Conservation (phyloP, 1,140 invertebrate genomes). For the Drosophila elegans region DNA sequence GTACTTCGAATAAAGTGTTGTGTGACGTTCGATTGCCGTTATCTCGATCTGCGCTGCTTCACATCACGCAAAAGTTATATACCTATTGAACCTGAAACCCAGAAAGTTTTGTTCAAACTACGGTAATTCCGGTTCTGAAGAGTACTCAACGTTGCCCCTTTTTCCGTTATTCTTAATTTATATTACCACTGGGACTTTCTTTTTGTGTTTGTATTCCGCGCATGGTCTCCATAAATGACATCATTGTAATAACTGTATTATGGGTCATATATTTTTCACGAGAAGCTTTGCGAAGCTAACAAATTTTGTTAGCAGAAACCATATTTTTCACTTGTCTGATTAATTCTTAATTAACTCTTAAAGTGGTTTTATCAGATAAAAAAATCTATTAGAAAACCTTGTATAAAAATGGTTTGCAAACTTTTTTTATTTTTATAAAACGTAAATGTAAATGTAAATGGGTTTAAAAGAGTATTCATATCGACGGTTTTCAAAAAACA, state of each 20-base stretch:
- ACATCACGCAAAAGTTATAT: slow-evolving; percentile 10
- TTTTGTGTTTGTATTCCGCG: slow-evolving; percentile 15
- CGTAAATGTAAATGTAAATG: too few species aligned
- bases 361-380: too few species aligned
- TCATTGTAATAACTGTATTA: slow-evolving; percentile 12
- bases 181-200: slow-evolving; percentile 18
- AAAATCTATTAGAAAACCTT: too few species aligned
- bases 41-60: background rate
- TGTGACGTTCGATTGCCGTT: slow-evolving; percentile 12
- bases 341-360: too few species aligned
- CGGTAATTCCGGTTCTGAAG: slow-evolving; percentile 34
- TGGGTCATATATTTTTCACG: background rate
- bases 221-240: slow-evolving; percentile 26
- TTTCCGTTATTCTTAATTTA: slow-evolving; percentile 2
- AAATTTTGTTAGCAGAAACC: background rate
- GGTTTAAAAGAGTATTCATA: too few species aligned
- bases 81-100: slow-evolving; percentile 15
- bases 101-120: slow-evolving; percentile 15
- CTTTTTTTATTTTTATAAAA: too few species aligned
- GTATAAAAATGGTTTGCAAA: too few species aligned
- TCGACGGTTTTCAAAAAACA: too few species aligned
- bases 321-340: too few species aligned
- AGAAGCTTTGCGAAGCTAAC: background rate
- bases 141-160: background rate
- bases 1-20: slow-evolving; percentile 31